Evolutionary conservation across 1,140 invertebrate genomes (phyloP).

Genomic region (Archivesica marissinica): DNA sequence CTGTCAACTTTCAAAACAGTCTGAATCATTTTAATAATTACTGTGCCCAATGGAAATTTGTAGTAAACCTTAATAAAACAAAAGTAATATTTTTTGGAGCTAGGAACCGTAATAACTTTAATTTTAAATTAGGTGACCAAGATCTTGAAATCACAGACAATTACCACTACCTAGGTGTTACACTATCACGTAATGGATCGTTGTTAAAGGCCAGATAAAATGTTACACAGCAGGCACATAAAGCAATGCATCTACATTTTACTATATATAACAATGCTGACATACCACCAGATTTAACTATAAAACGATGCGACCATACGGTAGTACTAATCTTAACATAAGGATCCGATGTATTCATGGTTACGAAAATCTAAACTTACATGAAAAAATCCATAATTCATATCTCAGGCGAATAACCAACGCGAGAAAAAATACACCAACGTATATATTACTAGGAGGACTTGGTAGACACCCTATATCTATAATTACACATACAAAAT

Average conservation of each 20-base stretch:
- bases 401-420: conserved; percentile 31
- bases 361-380: conserved; percentile 34
- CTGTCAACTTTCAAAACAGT: not conserved
- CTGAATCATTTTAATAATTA: conserved; percentile 42
- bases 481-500: not conserved
- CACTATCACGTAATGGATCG: conserved; percentile 1
- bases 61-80: conserved; percentile 45
- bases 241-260: conserved; percentile 37
- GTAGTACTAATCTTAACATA: conserved; percentile 18
- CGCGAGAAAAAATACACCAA: conserved; percentile 5
- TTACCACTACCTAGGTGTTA: conserved; percentile 41
- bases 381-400: conserved; percentile 16
- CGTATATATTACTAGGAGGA: conserved; percentile 8
- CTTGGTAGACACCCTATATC: conserved; percentile 13
- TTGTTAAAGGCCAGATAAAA: conserved; percentile 22
- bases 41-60: conserved; percentile 54
- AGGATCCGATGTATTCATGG: conserved; percentile 40
- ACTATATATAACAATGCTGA: conserved; percentile 12
- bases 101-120: conserved; percentile 1
- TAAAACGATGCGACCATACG: conserved; percentile 34
- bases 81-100: conserved; percentile 46
- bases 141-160: conserved; percentile 20
- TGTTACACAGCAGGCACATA: conserved; percentile 12
- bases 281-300: not conserved
- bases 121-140: conserved; percentile 21